Conservation (phyloP, 2,888 invertebrate species). For the Xestia sexstrigata region DNA sequence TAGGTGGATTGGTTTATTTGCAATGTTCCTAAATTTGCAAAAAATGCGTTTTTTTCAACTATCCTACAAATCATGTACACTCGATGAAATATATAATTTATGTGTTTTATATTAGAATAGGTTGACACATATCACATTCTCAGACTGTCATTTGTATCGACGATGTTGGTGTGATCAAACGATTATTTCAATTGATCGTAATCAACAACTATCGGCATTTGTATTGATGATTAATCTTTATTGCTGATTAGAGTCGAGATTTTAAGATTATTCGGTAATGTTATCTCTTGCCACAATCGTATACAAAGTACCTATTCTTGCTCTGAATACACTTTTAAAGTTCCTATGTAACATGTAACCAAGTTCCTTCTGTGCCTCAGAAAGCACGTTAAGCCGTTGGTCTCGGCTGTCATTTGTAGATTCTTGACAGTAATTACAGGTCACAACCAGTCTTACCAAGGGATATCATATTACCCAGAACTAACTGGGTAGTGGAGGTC, state of each 20-base stretch:
- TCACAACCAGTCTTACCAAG: neutral
- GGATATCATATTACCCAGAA: too few species aligned
- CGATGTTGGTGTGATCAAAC: neutral
- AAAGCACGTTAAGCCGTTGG: neutral
- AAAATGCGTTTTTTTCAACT: neutral
- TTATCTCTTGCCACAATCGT: conserved; percentile 14
- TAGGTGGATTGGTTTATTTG: too few species aligned
- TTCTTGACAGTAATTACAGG: neutral
- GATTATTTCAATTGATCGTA: neutral
- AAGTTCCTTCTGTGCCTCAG: neutral
- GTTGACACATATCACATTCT: neutral
- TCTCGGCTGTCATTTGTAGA: too few species aligned
- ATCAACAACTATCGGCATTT: neutral
- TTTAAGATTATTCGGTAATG: neutral
- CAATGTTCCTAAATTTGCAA: too few species aligned
- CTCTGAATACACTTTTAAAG: neutral
- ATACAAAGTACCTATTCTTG: neutral
- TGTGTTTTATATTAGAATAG: neutral
- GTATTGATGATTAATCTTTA: neutral
- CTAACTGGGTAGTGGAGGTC: too few species aligned
- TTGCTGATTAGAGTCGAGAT: neutral
- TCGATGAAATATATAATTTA: neutral
- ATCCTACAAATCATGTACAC: neutral
- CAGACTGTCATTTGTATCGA: neutral
- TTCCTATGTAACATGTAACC: neutral